A percentile compares a stretch with the other conserved stretches of the same genome.
Evolutionary conservation across 2,113 vertebrate genomes (phyloP).

Genomic region (Bambusicola thoracicus): DNA sequence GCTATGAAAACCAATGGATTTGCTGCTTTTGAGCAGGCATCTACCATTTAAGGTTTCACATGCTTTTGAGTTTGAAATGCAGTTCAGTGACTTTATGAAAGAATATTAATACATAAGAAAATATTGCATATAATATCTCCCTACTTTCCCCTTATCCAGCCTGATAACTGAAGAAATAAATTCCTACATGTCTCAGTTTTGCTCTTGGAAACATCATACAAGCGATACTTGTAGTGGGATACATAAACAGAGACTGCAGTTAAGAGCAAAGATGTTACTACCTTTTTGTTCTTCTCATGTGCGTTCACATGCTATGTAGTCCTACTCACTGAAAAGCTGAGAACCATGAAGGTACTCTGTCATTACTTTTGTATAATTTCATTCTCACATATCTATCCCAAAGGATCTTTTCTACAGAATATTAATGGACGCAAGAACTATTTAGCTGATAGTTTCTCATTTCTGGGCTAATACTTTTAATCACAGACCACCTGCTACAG

Average conservation of each 20-base stretch:
- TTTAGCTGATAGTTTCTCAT: background rate
- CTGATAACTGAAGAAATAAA: background rate
- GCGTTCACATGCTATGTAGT: no score
- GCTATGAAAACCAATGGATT: background rate
- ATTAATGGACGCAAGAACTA: background rate
- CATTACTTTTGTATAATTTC: background rate
- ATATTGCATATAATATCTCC: background rate
- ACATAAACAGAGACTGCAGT: background rate
- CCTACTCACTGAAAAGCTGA: background rate
- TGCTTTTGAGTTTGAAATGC: background rate
- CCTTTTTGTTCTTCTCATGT: background rate
- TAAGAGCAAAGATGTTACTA: background rate
- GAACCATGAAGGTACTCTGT: background rate
- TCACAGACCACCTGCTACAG: background rate
- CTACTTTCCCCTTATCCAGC: background rate
- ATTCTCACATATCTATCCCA: background rate
- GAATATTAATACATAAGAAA: background rate
- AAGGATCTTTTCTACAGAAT: background rate
- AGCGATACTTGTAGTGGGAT: background rate
- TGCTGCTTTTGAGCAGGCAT: background rate
- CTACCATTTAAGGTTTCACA: background rate
- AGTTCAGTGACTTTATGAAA: background rate
- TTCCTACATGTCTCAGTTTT: background rate
- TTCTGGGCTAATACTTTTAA: background rate
- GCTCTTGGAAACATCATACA: background rate